Evolutionary conservation across 2,888 invertebrate species (phyloP).

Genomic region (Plagodis pulveraria): DNA sequence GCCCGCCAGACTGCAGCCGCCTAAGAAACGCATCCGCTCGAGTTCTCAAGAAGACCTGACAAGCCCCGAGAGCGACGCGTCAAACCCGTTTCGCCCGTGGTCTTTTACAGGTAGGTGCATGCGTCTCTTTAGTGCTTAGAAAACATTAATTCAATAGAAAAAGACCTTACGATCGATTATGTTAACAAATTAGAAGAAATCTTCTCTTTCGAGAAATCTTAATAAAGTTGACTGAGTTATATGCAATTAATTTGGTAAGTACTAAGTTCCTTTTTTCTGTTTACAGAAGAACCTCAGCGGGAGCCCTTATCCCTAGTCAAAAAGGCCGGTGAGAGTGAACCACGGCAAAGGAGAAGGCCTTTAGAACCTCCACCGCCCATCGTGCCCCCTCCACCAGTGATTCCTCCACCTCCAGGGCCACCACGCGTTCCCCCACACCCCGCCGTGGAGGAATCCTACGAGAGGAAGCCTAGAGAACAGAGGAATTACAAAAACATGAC

Average conservation of each 20-base stretch:
- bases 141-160: background rate
- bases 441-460: constrained; percentile 77
- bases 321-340: constrained; percentile 61
- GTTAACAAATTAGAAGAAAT: too few species aligned
- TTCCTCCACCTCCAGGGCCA: constrained; percentile 51
- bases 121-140: background rate
- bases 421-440: constrained; percentile 84
- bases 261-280: constrained; percentile 1
- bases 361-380: constrained; percentile 63
- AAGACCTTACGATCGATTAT: too few species aligned
- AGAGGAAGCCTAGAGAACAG: constrained; percentile 88
- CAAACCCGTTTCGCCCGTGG: constrained; percentile 88
- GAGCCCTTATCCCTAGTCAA: constrained; percentile 88
- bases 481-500: constrained; percentile 98
- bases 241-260: too few species aligned
- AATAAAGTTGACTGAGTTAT: too few species aligned
- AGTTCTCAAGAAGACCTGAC: constrained; percentile 64
- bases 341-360: constrained; percentile 67
- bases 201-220: too few species aligned
- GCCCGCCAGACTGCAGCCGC: constrained; percentile 80
- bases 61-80: constrained; percentile 73
- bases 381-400: constrained; percentile 46
- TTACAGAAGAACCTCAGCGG: constrained; percentile 82
- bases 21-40: constrained; percentile 89
- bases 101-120: constrained; percentile 60